phyloP scores from a whole-genome alignment of 2,797 vertebrate species.

The Natrix natrix region DNA sequence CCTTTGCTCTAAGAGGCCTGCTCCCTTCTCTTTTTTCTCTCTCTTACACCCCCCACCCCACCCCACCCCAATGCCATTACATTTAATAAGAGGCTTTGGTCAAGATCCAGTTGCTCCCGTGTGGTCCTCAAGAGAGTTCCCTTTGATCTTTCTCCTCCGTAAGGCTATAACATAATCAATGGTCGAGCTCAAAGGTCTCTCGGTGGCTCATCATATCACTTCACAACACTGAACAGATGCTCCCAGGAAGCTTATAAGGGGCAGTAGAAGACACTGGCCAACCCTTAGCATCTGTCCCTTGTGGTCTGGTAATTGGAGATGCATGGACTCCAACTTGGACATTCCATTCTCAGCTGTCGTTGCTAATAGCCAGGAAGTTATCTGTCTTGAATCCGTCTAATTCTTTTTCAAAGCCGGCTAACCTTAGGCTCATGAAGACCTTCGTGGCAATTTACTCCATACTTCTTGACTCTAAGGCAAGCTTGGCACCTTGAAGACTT shows the following conservation, averaged over 20 bases:
- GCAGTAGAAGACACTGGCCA: background rate
- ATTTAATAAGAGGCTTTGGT: constrained; percentile 39
- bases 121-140: constrained; percentile 5
- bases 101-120: constrained; percentile 40
- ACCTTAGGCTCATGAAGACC: background rate
- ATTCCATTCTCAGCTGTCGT: background rate
- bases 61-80: constrained; percentile 38
- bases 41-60: constrained; percentile 25
- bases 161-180: background rate
- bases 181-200: background rate
- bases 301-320: background rate
- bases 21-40: too few species aligned
- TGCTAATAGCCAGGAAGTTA: background rate
- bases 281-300: background rate
- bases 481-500: background rate
- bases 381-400: background rate
- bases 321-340: background rate
- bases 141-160: background rate
- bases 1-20: constrained; percentile 35
- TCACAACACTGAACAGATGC: background rate
- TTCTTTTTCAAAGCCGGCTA: background rate
- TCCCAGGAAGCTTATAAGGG: background rate
- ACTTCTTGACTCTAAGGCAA: background rate
- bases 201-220: background rate
- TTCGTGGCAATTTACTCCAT: background rate